These are phyloP conservation scores for Drosophila pseudoobscura DNA, from an alignment of 1,140 invertebrate genomes.

Conservation along the genomic window DNA sequence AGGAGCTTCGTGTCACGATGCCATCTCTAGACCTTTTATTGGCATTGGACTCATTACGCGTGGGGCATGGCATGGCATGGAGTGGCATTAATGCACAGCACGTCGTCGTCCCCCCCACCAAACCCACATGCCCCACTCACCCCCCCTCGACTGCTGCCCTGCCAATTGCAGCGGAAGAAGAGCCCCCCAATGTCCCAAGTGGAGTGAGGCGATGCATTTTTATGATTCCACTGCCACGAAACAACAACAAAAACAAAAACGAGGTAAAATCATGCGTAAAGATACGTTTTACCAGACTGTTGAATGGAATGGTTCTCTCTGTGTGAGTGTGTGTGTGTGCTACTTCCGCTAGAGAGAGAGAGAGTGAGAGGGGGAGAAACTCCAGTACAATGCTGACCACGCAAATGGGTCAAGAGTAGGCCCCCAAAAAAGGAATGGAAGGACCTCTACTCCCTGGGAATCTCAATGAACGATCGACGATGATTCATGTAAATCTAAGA, in stretches of 20 bases:
- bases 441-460: constrained; percentile 1
- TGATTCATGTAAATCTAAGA: too few relatives aligned
- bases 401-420: constrained; percentile 28
- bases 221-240: constrained; percentile 24
- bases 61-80: constrained; percentile 19
- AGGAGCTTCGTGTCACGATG: not conserved
- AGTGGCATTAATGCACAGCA: constrained; percentile 66
- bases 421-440: not conserved
- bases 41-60: constrained; percentile 65
- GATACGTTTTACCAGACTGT: constrained; percentile 49
- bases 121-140: not conserved
- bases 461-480: not conserved
- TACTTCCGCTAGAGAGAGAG: constrained; percentile 62
- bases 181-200: not conserved
- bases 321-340: constrained; percentile 35
- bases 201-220: constrained; percentile 38
- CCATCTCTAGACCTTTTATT: constrained; percentile 33
- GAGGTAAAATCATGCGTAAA: constrained; percentile 76
- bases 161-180: constrained; percentile 6
- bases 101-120: constrained; percentile 39
- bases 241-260: constrained; percentile 47
- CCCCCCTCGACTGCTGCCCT: not conserved
- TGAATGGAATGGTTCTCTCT: constrained; percentile 53
- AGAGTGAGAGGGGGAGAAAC: not conserved
- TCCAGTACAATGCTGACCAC: constrained; percentile 19